phyloP scores from a whole-genome alignment of 1,140 invertebrate species.

The Drosophila kepulauana region DNA sequence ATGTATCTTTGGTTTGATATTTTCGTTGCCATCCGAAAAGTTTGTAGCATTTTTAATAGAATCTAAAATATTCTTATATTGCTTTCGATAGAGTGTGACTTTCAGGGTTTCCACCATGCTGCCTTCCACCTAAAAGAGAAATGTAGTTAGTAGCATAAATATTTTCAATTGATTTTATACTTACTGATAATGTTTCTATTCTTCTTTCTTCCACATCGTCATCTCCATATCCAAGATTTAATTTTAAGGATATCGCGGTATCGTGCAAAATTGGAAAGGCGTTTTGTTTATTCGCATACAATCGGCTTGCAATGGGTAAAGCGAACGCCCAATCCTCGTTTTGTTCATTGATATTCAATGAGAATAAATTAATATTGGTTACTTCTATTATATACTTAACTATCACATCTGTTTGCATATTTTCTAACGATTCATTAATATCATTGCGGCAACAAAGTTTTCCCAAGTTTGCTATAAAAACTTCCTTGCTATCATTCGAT shows the following conservation, averaged over 20 bases:
- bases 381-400: constrained; percentile 86
- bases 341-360: constrained; percentile 87
- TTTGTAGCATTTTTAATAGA: constrained; percentile 87
- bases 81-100: constrained; percentile 92
- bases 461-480: constrained; percentile 97
- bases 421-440: constrained; percentile 48
- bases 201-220: constrained; percentile 69
- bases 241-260: constrained; percentile 89
- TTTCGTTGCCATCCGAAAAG: constrained; percentile 59
- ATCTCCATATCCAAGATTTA: constrained; percentile 85
- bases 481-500: constrained; percentile 91
- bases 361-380: constrained; percentile 95
- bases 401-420: constrained; percentile 19
- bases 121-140: constrained; percentile 88
- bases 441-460: constrained; percentile 90
- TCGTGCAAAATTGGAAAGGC: constrained; percentile 86
- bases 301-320: constrained; percentile 67
- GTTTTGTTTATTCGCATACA: constrained; percentile 71
- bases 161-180: constrained; percentile 10
- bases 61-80: constrained; percentile 95
- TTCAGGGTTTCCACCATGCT: constrained; percentile 93
- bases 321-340: constrained; percentile 67
- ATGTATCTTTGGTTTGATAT: constrained; percentile 36
- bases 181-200: constrained; percentile 59
- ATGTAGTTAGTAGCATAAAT: neutral